Conservation (phyloP, 1,140 invertebrate species). For the Drosophila parabipectinata region DNA sequence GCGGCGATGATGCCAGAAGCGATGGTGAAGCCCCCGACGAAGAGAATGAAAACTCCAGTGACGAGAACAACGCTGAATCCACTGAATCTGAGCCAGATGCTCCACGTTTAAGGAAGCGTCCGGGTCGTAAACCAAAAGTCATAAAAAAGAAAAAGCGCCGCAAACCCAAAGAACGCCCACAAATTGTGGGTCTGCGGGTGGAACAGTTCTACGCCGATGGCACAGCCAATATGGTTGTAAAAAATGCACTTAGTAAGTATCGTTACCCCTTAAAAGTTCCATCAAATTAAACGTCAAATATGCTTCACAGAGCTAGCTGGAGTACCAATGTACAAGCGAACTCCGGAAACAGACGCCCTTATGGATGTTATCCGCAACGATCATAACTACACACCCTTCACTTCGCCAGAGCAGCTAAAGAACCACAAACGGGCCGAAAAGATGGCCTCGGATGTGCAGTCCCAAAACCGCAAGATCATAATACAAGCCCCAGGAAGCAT, state of each 20-base stretch:
- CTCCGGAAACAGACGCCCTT: constrained; percentile 68
- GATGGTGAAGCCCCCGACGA: constrained; percentile 59
- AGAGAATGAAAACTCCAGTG: constrained; percentile 62
- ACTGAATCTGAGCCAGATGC: constrained; percentile 66
- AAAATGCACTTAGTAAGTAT: constrained; percentile 77
- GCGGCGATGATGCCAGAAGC: constrained; percentile 42
- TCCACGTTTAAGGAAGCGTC: constrained; percentile 54
- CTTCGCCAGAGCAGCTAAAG: constrained; percentile 85
- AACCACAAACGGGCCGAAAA: constrained; percentile 68
- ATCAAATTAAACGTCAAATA: constrained; percentile 15
- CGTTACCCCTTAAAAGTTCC: neutral
- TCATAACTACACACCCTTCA: constrained; percentile 88
- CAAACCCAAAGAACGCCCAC: constrained; percentile 72
- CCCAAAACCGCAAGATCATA: constrained; percentile 58
- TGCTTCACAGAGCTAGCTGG: constrained; percentile 78
- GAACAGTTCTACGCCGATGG: constrained; percentile 79
- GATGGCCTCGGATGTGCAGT: constrained; percentile 51
- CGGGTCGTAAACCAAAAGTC: constrained; percentile 62
- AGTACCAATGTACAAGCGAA: constrained; percentile 60
- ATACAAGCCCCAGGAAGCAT: constrained; percentile 53
- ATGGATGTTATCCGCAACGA: constrained; percentile 86
- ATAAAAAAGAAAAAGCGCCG: constrained; percentile 64
- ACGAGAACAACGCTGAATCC: constrained; percentile 60
- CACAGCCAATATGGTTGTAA: constrained; percentile 73
- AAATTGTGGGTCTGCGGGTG: constrained; percentile 73